Evolutionary conservation across 2,888 invertebrate species (phyloP).

Genomic region (Embidobia sp.): DNA sequence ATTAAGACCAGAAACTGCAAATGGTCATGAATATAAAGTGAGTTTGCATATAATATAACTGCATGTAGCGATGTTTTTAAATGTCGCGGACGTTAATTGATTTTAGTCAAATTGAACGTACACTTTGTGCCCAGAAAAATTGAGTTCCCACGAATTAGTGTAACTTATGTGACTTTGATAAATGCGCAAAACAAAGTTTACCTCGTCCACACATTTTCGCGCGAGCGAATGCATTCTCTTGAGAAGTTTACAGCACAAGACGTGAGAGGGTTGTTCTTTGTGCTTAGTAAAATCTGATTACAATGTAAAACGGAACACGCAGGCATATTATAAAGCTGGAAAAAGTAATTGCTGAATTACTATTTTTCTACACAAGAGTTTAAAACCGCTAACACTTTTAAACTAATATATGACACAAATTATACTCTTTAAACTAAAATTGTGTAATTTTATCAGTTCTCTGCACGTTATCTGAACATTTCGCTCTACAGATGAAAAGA

Average conservation of each 20-base stretch:
- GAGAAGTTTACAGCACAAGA: slow-evolving; percentile 39
- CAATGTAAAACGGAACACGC: slow-evolving; percentile 37
- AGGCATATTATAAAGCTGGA: slow-evolving; percentile 4
- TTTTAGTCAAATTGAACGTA: slow-evolving; percentile 48
- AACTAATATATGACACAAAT: too few species aligned
- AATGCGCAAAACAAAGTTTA: slow-evolving; percentile 53
- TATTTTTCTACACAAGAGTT: too few species aligned
- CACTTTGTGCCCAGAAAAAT: slow-evolving; percentile 46
- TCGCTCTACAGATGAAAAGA: too few species aligned
- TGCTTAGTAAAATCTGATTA: slow-evolving; percentile 52
- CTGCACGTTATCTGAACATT: too few species aligned
- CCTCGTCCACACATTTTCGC: slow-evolving; percentile 42
- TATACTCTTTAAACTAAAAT: too few species aligned
- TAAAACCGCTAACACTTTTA: too few species aligned
- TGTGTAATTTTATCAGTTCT: too few species aligned
- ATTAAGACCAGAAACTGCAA: slow-evolving; percentile 6
- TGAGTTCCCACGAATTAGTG: slow-evolving; percentile 41
- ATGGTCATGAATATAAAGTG: slow-evolving; percentile 6
- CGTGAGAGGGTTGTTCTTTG: slow-evolving; percentile 39
- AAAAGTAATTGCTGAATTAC: slow-evolving; percentile 19
- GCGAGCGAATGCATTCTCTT: slow-evolving; percentile 50
- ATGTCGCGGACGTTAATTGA: slow-evolving; percentile 35
- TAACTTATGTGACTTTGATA: slow-evolving; percentile 56
- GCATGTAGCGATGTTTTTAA: slow-evolving; percentile 5
- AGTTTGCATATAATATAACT: slow-evolving; percentile 36